Percentiles rank a stretch among this genome's conserved stretches.
Conservation (phyloP, 2,113 vertebrate species). For the Hystrix cristata region DNA sequence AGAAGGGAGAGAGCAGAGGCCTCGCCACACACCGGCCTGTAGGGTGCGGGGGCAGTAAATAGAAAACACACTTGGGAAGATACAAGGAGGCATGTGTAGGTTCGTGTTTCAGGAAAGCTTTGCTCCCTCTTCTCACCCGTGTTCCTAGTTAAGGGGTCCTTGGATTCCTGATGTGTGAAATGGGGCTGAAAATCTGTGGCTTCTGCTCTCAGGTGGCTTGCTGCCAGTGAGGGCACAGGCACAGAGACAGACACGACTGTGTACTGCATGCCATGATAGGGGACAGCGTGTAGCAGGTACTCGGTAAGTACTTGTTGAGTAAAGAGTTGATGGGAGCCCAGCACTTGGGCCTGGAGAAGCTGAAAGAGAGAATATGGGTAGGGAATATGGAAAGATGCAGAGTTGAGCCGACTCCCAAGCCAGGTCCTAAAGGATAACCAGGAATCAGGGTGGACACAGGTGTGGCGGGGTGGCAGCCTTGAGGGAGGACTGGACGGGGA, state of each 20-base stretch:
- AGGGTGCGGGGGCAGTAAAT: not conserved
- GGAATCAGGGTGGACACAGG: not conserved
- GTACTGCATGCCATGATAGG: too few species aligned
- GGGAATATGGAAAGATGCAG: not conserved
- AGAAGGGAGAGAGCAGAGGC: not conserved
- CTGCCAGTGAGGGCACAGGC: not conserved
- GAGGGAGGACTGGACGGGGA: not conserved
- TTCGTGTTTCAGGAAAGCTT: not conserved
- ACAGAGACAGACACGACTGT: not conserved
- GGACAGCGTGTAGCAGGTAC: not conserved
- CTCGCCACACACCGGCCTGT: not conserved
- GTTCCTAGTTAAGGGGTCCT: not conserved
- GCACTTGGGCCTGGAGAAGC: not conserved
- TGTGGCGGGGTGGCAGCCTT: not conserved
- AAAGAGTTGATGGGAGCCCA: not conserved
- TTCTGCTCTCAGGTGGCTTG: not conserved
- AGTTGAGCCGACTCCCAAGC: not conserved
- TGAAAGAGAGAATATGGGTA: not conserved
- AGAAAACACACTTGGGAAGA: not conserved
- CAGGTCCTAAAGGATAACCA: not conserved
- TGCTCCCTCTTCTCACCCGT: not conserved
- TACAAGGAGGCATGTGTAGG: not conserved
- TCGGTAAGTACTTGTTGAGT: not conserved
- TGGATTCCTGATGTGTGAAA: not conserved
- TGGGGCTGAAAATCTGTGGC: not conserved